phyloP scores from a whole-genome alignment of 2,888 invertebrate species.

The Heliothis peltigera region DNA sequence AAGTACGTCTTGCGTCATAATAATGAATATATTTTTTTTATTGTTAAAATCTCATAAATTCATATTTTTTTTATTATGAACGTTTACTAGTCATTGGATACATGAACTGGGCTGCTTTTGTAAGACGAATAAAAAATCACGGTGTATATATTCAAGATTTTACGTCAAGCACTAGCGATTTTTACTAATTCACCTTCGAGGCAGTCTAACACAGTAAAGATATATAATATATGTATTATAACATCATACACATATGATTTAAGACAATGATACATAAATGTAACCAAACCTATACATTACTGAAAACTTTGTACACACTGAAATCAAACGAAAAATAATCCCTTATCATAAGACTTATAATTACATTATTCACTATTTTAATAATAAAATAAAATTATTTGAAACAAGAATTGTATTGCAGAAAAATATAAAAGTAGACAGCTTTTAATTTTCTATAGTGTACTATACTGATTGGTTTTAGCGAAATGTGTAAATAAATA shows the following conservation, averaged over 20 bases:
- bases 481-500: no score
- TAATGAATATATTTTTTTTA: no score
- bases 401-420: constrained; percentile 10
- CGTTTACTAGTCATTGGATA: no score
- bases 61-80: no score
- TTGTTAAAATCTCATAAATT: no score
- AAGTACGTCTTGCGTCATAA: no score
- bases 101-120: no score
- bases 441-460: background rate
- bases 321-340: constrained; percentile 33
- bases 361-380: constrained; percentile 24
- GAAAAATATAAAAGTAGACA: constrained; percentile 5
- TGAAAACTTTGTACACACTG: constrained; percentile 46
- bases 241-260: constrained; percentile 28
- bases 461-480: background rate
- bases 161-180: no score
- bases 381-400: constrained; percentile 15
- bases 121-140: no score
- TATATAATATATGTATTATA: constrained; percentile 21
- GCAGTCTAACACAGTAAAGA: background rate
- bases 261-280: constrained; percentile 7
- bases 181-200: background rate
- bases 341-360: constrained; percentile 18
- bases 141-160: no score
- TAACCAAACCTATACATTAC: constrained; percentile 27